These are phyloP conservation scores for Leptonema lineaticorne DNA, from an alignment of 1,140 invertebrate genomes.

Conservation along the genomic window DNA sequence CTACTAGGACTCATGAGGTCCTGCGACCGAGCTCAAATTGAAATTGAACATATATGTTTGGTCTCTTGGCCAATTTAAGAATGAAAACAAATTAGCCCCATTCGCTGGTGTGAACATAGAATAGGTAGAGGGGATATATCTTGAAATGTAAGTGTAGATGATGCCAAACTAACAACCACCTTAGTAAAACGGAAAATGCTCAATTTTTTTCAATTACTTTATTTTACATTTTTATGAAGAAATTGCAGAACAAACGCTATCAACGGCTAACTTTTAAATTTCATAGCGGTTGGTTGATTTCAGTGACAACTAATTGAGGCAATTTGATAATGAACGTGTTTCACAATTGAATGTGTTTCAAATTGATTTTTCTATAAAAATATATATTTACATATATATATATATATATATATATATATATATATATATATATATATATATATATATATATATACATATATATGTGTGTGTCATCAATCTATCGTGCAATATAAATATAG, in stretches of 20 bases:
- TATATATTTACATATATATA: neutral
- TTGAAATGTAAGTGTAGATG: slow-evolving; percentile 31
- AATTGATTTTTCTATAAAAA: neutral
- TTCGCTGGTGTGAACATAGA: slow-evolving; percentile 35
- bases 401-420: slow-evolving; percentile 2
- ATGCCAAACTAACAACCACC: slow-evolving; percentile 28
- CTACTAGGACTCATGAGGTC: slow-evolving; percentile 34
- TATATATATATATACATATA: no score
- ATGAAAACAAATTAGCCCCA: slow-evolving; percentile 43
- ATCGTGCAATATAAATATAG: no score
- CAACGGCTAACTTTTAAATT: no score
- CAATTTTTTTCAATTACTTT: slow-evolving; percentile 14
- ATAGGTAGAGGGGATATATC: slow-evolving; percentile 24
- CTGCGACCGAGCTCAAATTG: slow-evolving; percentile 40
- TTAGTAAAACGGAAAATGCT: slow-evolving; percentile 12
- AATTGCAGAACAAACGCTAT: neutral
- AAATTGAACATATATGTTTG: slow-evolving; percentile 42
- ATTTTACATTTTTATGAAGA: neutral
- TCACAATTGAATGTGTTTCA: no score
- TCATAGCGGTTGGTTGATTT: no score
- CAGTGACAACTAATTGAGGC: no score
- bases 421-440: neutral
- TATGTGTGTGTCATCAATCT: no score
- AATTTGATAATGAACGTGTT: no score
- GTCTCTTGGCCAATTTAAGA: slow-evolving; percentile 42